A percentile compares a stretch with the other conserved stretches of the same genome.
Conservation (phyloP, 2,888 invertebrate species). For the Stegana nigrithorax region DNA sequence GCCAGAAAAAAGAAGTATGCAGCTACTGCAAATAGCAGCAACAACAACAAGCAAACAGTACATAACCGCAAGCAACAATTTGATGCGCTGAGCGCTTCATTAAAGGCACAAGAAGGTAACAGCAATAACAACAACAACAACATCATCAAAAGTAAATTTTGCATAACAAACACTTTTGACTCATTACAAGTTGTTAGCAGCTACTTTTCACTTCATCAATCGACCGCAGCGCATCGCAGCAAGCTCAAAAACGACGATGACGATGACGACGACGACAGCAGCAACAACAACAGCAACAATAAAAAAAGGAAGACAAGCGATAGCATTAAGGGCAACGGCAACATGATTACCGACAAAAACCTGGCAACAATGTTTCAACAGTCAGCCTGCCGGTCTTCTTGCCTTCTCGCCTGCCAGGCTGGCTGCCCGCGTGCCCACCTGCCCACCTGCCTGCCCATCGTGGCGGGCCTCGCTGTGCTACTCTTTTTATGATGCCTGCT, state of each 20-base stretch:
- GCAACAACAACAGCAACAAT: slow-evolving; percentile 11
- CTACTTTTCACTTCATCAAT: slow-evolving; percentile 57
- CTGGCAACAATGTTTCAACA: slow-evolving; percentile 10
- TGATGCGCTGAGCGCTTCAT: slow-evolving; percentile 9
- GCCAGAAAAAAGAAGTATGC: neutral
- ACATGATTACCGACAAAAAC: slow-evolving; percentile 9
- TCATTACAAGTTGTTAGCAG: slow-evolving; percentile 58
- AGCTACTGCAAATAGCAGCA: neutral
- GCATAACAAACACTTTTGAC: slow-evolving; percentile 38
- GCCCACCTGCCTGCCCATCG: no score
- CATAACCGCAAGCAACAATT: slow-evolving; percentile 13
- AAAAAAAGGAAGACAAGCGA: slow-evolving; percentile 11
- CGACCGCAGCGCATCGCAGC: neutral
- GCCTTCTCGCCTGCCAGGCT: neutral
- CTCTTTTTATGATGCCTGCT: slow-evolving; percentile 6
- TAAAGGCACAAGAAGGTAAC: neutral
- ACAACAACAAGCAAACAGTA: neutral
- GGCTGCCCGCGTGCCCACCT: neutral
- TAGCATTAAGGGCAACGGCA: slow-evolving; percentile 7
- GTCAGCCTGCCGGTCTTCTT: neutral
- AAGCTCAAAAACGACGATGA: neutral
- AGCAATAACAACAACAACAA: no score
- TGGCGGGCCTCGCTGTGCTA: neutral
- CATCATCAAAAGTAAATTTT: slow-evolving; percentile 16
- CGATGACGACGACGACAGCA: neutral